Percentiles rank a stretch among this genome's conserved stretches.
Evolutionary conservation across 2,888 invertebrate species (phyloP).

Genomic region (Trichopoda pennipes): DNA sequence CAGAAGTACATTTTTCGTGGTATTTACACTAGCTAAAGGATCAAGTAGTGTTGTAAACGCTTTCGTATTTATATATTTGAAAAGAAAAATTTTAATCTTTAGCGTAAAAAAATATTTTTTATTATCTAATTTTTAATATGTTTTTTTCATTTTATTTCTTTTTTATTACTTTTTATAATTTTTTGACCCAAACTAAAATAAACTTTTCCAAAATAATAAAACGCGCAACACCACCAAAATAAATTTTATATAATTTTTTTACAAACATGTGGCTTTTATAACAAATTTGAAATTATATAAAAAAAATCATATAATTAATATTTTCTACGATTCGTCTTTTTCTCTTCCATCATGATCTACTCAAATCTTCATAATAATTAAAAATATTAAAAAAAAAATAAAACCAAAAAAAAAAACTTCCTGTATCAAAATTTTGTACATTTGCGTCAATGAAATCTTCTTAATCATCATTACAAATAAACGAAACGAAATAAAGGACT

Average conservation of each 20-base stretch:
- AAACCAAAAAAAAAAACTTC: slow-evolving; percentile 56
- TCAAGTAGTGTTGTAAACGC: too few species aligned
- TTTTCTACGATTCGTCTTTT: slow-evolving; percentile 77
- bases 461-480: slow-evolving; percentile 70
- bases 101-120: not conserved
- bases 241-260: not conserved
- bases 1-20: too few species aligned
- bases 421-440: slow-evolving; percentile 60
- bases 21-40: too few species aligned
- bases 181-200: slow-evolving; percentile 13
- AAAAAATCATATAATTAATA: slow-evolving; percentile 45
- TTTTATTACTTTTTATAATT: slow-evolving; percentile 5
- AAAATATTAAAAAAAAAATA: slow-evolving; percentile 20
- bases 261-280: slow-evolving; percentile 32
- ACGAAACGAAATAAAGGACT: slow-evolving; percentile 77
- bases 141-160: not conserved
- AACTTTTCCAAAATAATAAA: not conserved
- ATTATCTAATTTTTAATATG: not conserved
- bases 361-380: slow-evolving; percentile 58
- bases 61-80: too few species aligned
- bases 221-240: slow-evolving; percentile 15
- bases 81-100: too few species aligned
- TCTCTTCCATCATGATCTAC: slow-evolving; percentile 63
- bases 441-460: slow-evolving; percentile 57
- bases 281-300: slow-evolving; percentile 21